Evolutionary conservation across 2,797 vertebrate genomes (phyloP), one percentile per base, ranked within the genome.

Genomic region (Scarus forsteni): DNA sequence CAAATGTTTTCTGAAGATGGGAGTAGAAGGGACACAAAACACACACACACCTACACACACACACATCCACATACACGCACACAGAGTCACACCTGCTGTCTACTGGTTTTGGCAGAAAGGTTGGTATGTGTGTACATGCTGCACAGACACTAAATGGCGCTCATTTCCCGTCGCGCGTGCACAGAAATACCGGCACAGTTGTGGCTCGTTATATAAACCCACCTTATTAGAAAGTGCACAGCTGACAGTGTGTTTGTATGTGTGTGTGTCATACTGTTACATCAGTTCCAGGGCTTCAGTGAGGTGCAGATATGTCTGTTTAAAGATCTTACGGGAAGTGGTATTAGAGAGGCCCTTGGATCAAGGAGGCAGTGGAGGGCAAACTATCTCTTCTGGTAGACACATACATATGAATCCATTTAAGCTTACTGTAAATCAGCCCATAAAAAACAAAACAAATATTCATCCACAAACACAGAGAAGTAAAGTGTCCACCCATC

Each of bases 201-300:
- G 77, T 76, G 83, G 65, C 75, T 52, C 65, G 80, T 89, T 91
- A 90, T 79, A 89, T 88, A 89, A 88, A 91, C 80, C 60, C 54
- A 64, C 67, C 66, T 86, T 70, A 86, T 88, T 88, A 85, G 79
- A 83, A 83, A 84, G 85, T 66, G 60, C 78, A 89, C 89, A 90
- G 89, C 90, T 92, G 90, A 88, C 55, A 51, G 61, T 67, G 14
- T 55, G 19, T 60, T 49, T 27, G 27, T 27, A 60, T 67, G 14
- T 76, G 83, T 58, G 66, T 12, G 57, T 68, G 76, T 75, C 70
- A 76, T 71, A 59, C 61, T 68, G 73, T 85, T 85, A 88, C 81
- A 88, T 92, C 84, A 90, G 80, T 88, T 84, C 81, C 84, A 76
- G 79, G 40, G 67, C 61, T 54, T 74, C 10, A 19, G 43, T 34